Evolutionary conservation across 92 coral and sea anemone genomes (phyloP), one percentile per base, ranked within the genome.

Genomic region (Virgularia gustaviana): DNA sequence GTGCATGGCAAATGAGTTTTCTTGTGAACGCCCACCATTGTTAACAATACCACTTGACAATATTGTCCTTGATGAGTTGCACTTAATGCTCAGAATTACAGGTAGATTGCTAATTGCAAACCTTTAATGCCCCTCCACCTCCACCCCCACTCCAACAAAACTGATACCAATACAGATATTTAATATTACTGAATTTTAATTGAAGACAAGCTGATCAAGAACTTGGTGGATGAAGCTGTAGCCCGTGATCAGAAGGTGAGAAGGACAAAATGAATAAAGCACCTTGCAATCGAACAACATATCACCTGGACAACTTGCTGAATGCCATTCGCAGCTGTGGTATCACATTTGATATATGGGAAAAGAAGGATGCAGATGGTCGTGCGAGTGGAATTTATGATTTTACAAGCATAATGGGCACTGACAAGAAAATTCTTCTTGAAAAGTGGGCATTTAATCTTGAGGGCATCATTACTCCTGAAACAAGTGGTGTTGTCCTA

Each of bases 321-420:
- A 66, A 72, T 1, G 81, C 86, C 28, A 76, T 84, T 30, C 42
- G 41, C 16, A 84, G 85, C 70, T 84, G 91, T 70, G 88, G 91
- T 25, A 70, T 81, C n/a, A 81, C 84, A 1, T 86, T 81, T 44
- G 57, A 29, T 37, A 78, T 81, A 5, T 86, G 87, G 90, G 90
- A 86, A 60, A 86, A 86, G 36, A 18, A 18, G 1, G 78, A 83
- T 76, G 85, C 85, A 27, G 85, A 87, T 79, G 88, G 88, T 6
- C 80, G 52, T 8, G 81, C 73, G 10, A 86, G 85, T 62, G 90
- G 80, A 5, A 70, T 60, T 12, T 70, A 73, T 36, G 85, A 86
- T 41, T 82, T 73, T 66, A 82, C 90, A 4, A 82, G 87, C 58
- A 49, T 82, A 15, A 78, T 82, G 87, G 87, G 90, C 11, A 41